Base-by-base conservation (phyloP, 2,113 vertebrate species). In the Seriola quinqueradiata region DNA sequence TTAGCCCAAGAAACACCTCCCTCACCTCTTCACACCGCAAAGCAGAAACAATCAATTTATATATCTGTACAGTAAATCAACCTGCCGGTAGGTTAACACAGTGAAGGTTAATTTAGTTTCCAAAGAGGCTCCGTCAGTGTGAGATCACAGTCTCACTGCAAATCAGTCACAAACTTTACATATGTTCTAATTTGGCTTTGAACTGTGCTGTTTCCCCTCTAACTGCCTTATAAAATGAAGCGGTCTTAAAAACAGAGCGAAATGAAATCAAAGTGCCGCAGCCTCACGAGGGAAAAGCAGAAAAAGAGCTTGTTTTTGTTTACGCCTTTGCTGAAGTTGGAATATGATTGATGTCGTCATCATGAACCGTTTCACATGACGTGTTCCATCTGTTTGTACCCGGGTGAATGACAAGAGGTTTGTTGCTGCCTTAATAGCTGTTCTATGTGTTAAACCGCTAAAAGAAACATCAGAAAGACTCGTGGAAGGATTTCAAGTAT, bases 381-480 rank as follows among this genome's bases (percentile, higher is more conserved):
- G 70, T 72, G 83, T 86, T 54, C 64, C 84, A 3, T 82, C 74
- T 61, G 70, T 70, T 63, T 52, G 64, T 50, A 6, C 61, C 36
- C 13, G 42, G 44, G 3, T 71, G 79, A 70, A 70, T 82, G 75
- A 76, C 77, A 61, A 64, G 76, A 83, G 60, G 52, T 68, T 88
- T 74, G 81, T 68, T 19, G 42, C 58, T 17, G 58, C 68, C 74
- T 86, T 73, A 64, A 79, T 76, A 46, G 54, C 65, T 80, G 69
- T 6, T 89, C 61, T 36, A 25, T 76, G 70, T 64, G 83, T 78
- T 77, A 73, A 78, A 77, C 72, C 38, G 12, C 77, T 79, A 64
- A 71, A 82, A 83, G 77, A 85, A 87, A 86, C 82, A 84, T 42
- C 60, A 76, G 80, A 84, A 77, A 77, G 63, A 64, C 59, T 83